These are phyloP conservation scores for Emydocephalus ijimae DNA, from an alignment of 2,113 vertebrate genomes.

Conservation along the genomic window DNA sequence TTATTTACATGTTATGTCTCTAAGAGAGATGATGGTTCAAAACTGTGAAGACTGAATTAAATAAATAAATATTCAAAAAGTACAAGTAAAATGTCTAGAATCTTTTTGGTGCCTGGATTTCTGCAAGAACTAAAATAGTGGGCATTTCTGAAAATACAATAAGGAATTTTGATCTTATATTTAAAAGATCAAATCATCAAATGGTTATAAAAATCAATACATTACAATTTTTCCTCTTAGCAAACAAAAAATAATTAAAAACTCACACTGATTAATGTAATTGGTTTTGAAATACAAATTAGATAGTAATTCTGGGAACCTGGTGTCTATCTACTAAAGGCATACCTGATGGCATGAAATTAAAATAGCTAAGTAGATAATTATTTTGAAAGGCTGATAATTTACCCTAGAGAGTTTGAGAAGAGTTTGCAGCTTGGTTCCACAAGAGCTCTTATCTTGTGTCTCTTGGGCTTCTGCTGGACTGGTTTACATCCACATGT, in stretches of 20 bases:
- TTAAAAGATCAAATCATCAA: not conserved
- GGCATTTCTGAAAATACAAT: not conserved
- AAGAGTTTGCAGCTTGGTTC: constrained; percentile 30
- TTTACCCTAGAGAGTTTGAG: constrained; percentile 38
- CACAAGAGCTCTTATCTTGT: constrained; percentile 29
- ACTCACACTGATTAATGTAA: not conserved
- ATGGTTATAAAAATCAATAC: not conserved
- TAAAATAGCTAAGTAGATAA: constrained; percentile 28
- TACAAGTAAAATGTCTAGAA: not conserved
- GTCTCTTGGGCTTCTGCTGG: constrained; percentile 23
- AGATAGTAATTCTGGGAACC: constrained; percentile 11
- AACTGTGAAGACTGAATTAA: too few species aligned
- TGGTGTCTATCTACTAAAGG: constrained; percentile 30
- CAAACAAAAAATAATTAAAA: constrained; percentile 9
- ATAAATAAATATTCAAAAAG: not conserved
- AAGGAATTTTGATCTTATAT: not conserved
- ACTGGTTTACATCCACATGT: constrained; percentile 37
- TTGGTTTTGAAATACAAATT: constrained; percentile 28
- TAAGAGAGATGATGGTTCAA: too few species aligned
- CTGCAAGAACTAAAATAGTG: not conserved
- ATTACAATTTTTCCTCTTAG: not conserved
- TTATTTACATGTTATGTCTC: too few species aligned
- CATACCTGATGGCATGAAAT: constrained; percentile 27
- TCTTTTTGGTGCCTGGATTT: not conserved
- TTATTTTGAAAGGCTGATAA: constrained; percentile 33